Percentiles rank a stretch among this genome's conserved stretches.
phyloP scores from a whole-genome alignment of 53 echinoderm and acorn worm genomes.

The Pentamera pediparva region DNA sequence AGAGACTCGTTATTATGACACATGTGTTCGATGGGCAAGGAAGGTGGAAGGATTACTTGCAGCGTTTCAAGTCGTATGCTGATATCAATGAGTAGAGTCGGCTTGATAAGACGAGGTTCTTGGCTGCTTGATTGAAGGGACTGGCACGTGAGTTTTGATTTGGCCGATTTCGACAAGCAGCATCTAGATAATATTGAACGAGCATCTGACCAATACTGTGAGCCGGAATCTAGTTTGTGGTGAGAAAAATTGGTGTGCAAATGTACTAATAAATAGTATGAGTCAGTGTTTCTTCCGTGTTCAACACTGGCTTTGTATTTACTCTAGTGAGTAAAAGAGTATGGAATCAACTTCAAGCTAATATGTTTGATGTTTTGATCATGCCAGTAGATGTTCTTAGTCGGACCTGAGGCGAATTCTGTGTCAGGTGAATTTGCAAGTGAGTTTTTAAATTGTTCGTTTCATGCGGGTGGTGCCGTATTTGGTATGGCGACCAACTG shows the following conservation, averaged over 20 bases:
- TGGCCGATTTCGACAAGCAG: background rate
- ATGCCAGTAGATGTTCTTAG: background rate
- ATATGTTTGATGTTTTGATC: background rate
- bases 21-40: constrained; percentile 3
- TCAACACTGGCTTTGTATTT: background rate
- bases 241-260: background rate
- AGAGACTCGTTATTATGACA: too few species aligned
- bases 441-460: too few species aligned
- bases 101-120: background rate
- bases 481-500: too few species aligned
- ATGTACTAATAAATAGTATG: background rate
- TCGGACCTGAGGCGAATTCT: background rate
- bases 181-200: background rate
- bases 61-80: constrained; percentile 4
- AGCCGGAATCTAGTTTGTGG: background rate
- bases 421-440: background rate
- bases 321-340: background rate
- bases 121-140: background rate
- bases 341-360: constrained; percentile 10
- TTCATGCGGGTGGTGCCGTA: too few species aligned
- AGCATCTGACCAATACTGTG: background rate
- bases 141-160: background rate
- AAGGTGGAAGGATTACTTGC: constrained; percentile 2
- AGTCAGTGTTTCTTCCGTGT: constrained; percentile 6
- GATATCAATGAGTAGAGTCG: constrained; percentile 4